Conservation (phyloP, 2,113 vertebrate genomes). For the Harpagus bidentatus region DNA sequence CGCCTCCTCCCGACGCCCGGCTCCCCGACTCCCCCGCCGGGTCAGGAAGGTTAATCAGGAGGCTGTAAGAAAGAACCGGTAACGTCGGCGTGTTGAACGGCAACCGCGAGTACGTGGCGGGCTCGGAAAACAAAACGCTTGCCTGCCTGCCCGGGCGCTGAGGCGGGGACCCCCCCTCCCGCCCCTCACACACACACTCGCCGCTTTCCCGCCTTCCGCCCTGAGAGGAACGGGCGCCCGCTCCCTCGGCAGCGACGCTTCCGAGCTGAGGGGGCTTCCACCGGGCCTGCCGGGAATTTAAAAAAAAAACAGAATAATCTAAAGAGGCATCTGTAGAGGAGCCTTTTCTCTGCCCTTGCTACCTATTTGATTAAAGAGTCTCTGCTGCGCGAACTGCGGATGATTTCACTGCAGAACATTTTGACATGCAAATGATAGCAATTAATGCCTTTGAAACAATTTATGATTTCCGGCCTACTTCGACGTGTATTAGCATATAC, state of each 20-base stretch:
- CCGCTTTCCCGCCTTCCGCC: background rate
- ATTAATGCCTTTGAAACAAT: slow-evolving; percentile 75
- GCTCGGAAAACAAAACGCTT: background rate
- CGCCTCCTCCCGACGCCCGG: too few species aligned
- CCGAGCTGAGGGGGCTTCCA: background rate
- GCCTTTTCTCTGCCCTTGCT: background rate
- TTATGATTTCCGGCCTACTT: slow-evolving; percentile 78
- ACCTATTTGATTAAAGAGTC: background rate
- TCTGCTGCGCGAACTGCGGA: slow-evolving; percentile 58
- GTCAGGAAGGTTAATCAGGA: background rate
- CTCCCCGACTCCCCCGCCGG: slow-evolving; percentile 20
- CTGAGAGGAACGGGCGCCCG: background rate
- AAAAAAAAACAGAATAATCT: background rate
- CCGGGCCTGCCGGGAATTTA: background rate
- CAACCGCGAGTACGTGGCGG: background rate
- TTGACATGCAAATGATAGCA: slow-evolving; percentile 68
- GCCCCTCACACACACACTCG: too few species aligned
- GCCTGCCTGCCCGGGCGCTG: background rate
- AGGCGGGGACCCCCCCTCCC: background rate
- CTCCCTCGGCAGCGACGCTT: background rate
- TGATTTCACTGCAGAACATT: slow-evolving; percentile 39
- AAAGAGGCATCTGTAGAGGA: background rate
- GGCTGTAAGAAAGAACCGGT: background rate
- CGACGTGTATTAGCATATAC: slow-evolving; percentile 80
- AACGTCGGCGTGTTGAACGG: background rate